phyloP scores from a whole-genome alignment of 2,113 vertebrate genomes.

The Callospermophilus lateralis region DNA sequence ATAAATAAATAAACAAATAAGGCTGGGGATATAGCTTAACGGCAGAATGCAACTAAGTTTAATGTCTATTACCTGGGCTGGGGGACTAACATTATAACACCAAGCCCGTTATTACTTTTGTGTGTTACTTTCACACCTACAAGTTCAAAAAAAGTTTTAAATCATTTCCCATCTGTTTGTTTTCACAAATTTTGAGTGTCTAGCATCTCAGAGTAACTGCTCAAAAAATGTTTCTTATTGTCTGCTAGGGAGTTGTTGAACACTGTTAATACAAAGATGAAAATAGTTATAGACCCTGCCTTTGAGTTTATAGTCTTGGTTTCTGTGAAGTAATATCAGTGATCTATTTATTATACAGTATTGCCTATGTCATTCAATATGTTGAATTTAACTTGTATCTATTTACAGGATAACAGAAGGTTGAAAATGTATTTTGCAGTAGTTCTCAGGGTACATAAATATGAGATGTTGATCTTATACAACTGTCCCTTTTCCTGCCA shows the following conservation, averaged over 20 bases:
- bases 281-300: not conserved
- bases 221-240: conserved; percentile 36
- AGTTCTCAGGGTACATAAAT: not conserved
- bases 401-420: conserved; percentile 17
- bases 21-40: not conserved
- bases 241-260: not conserved
- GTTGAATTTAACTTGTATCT: conserved; percentile 38
- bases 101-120: not conserved
- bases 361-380: not conserved
- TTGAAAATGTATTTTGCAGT: not conserved
- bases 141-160: conserved; percentile 45
- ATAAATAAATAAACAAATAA: not conserved
- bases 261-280: not conserved
- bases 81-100: not conserved
- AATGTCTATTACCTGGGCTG: not conserved
- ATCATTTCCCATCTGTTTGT: not conserved
- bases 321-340: conserved; percentile 54
- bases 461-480: not conserved
- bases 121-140: conserved; percentile 32
- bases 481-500: conserved; percentile 36
- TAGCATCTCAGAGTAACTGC: not conserved
- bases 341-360: not conserved
- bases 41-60: not conserved
- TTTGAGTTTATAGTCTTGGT: conserved; percentile 10
- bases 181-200: not conserved